phyloP scores from a whole-genome alignment of 2,797 vertebrate genomes.

The Pseudomugil gertrudae region DNA sequence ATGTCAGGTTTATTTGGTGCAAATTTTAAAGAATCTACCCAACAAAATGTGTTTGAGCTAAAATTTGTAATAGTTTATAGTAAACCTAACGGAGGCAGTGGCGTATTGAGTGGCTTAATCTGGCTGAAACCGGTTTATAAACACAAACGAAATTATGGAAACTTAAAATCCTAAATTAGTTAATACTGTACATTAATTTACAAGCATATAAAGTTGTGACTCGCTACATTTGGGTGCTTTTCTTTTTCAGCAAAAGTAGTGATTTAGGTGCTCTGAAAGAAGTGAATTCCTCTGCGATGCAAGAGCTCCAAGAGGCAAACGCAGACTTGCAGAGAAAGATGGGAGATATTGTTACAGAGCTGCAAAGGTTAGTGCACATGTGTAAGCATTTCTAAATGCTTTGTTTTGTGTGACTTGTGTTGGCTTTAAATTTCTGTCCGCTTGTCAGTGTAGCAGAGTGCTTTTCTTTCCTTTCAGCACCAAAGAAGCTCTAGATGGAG shows the following conservation, averaged over 20 bases:
- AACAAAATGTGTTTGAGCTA: not conserved
- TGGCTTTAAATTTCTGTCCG: constrained; percentile 15
- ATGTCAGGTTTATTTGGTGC: not conserved
- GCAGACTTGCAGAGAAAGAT: constrained; percentile 71
- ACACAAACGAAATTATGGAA: not conserved
- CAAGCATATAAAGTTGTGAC: not conserved
- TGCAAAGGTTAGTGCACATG: constrained; percentile 82
- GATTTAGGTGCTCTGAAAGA: constrained; percentile 75
- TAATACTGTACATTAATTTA: not conserved
- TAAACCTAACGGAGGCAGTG: not conserved
- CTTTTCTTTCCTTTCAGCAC: constrained; percentile 72
- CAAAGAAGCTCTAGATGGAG: constrained; percentile 70
- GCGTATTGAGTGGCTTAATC: not conserved
- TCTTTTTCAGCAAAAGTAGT: constrained; percentile 77
- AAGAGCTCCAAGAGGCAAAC: constrained; percentile 79
- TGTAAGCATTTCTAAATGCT: constrained; percentile 2
- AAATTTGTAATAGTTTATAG: not conserved
- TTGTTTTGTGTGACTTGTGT: constrained; percentile 22
- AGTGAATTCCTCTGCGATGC: constrained; percentile 64
- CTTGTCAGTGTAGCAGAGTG: constrained; percentile 21
- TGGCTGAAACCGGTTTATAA: not conserved
- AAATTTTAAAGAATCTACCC: not conserved
- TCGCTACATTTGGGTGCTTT: not conserved
- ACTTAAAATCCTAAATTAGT: not conserved
- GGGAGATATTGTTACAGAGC: constrained; percentile 75